phyloP scores from a whole-genome alignment of 2,797 vertebrate species.

The Pitangus sulphuratus region DNA sequence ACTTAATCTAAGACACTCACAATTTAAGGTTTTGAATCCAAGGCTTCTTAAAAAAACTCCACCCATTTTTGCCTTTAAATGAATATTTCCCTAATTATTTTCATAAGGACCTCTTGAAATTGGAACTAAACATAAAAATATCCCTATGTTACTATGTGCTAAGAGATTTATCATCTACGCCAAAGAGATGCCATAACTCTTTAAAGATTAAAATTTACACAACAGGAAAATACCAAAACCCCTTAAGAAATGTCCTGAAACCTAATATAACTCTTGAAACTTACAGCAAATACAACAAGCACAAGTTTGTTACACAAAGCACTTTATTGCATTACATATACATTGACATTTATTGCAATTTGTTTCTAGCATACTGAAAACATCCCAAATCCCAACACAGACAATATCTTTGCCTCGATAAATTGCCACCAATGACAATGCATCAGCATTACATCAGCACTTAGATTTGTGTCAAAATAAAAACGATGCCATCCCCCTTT shows the following conservation, averaged over 20 bases:
- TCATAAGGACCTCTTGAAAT: neutral
- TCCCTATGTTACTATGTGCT: neutral
- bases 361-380: neutral
- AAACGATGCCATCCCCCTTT: neutral
- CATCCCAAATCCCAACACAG: neutral
- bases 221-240: neutral
- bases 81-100: neutral
- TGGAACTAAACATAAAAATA: constrained; percentile 18
- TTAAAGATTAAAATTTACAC: neutral
- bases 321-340: constrained; percentile 51
- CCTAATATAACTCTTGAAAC: neutral
- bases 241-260: neutral
- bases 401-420: neutral
- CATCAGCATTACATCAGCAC: neutral
- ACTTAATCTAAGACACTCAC: neutral
- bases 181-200: neutral
- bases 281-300: neutral
- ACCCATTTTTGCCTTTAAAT: neutral
- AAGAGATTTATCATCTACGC: neutral
- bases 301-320: constrained; percentile 32
- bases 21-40: neutral
- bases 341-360: neutral
- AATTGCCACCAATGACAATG: neutral
- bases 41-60: neutral
- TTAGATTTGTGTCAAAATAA: neutral